phyloP scores from a whole-genome alignment of 2,113 vertebrate species.

The Chlamydotis undulata region DNA sequence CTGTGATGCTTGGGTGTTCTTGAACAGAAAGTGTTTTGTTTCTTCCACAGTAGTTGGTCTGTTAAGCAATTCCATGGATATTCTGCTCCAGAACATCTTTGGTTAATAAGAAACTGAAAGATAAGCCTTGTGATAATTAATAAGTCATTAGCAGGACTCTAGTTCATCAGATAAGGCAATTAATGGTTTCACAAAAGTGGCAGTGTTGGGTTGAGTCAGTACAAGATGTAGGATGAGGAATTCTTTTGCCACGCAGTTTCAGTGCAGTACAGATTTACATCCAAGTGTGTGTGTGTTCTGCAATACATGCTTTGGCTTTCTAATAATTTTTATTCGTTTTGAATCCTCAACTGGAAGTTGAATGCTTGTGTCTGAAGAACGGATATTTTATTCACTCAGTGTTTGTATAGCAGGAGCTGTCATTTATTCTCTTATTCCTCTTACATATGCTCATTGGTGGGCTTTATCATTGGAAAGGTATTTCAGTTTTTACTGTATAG shows the following conservation, averaged over 20 bases:
- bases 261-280: neutral
- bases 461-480: neutral
- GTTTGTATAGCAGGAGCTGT: neutral
- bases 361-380: neutral
- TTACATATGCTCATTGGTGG: rapidly evolving
- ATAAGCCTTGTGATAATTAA: conserved; percentile 77
- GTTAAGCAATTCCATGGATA: neutral
- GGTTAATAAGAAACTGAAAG: conserved; percentile 75
- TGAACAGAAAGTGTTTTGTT: neutral
- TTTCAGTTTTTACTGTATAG: neutral
- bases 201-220: neutral
- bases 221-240: conserved; percentile 24
- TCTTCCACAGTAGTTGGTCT: neutral
- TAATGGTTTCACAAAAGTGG: conserved; percentile 64
- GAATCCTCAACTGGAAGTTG: neutral
- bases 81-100: conserved; percentile 70
- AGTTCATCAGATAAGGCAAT: conserved; percentile 76
- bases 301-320: neutral
- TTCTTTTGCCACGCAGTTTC: neutral
- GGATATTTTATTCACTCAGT: neutral
- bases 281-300: neutral
- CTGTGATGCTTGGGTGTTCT: neutral
- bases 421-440: neutral
- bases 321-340: neutral
- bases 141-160: conserved; percentile 73